Base-by-base conservation (phyloP, 92 coral and sea anemone species). In the Phymanthus crucifer region DNA sequence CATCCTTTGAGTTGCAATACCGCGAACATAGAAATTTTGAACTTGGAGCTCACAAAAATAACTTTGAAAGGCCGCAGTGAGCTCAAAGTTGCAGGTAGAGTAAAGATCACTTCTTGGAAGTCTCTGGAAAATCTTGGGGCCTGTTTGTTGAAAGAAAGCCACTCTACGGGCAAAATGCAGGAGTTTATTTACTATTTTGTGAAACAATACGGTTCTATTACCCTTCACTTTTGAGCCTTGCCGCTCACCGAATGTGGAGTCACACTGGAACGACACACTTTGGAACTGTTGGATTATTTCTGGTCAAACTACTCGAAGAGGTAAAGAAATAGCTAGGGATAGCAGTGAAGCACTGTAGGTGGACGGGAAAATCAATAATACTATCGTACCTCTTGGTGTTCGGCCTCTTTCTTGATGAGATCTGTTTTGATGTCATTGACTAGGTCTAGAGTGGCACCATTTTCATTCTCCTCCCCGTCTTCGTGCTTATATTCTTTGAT, bases 391-490 rank as follows among this genome's bases (percentile, higher is more conserved):
- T 93, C 94, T 71, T 87, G 86, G 76, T 94, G 86, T 80, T 96
- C 99, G 84, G 99, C 93, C 94, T 96, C 99, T 87, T 91, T 93
- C 81, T 96, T 96, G 86, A 96, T 96, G 80, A 96, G 90, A 85
- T 96, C 99, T 73, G 91, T 89, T 86, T 96, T 96, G 50, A 96
- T 90, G 89, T 96, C 99, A 91, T 96, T 96, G 89, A 96, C 99
- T 74, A 96, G 84, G 90, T 96, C 99, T 26, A 96, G 83, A 72
- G 93, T 93, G 61, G 98, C 87, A 34, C 97, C 99, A 76, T 93
- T 96, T 81, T 91, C 99, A n/a, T 83, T 83, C 40, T 93, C 94
- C 77, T 94, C 99, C 36, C 91, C 99, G 45, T 96, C 99, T 83
- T 96, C 93, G 65, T 96, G 96, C 61, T 93, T 95, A 77, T 93